Conservation (phyloP, 2,113 vertebrate species). For the Oncorhynchus nerka region DNA sequence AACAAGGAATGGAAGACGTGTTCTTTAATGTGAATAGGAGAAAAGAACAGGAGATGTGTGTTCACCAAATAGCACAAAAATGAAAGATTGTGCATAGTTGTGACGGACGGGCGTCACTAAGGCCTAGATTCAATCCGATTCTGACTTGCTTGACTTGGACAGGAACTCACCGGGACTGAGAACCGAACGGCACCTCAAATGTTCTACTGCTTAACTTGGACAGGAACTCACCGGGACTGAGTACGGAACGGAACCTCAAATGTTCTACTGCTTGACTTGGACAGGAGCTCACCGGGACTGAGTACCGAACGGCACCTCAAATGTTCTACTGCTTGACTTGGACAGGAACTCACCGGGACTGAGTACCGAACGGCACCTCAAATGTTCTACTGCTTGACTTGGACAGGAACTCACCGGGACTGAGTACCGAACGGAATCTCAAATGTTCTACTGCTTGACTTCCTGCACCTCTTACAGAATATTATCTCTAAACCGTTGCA, state of each 20-base stretch:
- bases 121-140: too few species aligned
- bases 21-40: constrained; percentile 7
- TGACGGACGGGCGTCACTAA: neutral
- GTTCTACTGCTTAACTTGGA: neutral
- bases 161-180: neutral
- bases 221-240: neutral
- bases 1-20: constrained; percentile 28
- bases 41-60: neutral
- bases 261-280: neutral
- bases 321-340: neutral
- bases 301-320: neutral
- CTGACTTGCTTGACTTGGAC: neutral
- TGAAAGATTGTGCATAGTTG: constrained; percentile 29
- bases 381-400: too few species aligned
- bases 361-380: neutral
- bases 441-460: too few species aligned
- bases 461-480: too few species aligned
- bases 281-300: neutral
- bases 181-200: neutral
- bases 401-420: neutral
- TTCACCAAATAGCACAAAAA: neutral
- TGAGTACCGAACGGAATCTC: neutral
- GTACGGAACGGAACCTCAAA: neutral
- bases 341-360: neutral
- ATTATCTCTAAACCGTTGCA: too few species aligned